These are phyloP conservation scores for Lumbricus terrestris DNA, from an alignment of 2,888 invertebrate species.

Conservation along the genomic window DNA sequence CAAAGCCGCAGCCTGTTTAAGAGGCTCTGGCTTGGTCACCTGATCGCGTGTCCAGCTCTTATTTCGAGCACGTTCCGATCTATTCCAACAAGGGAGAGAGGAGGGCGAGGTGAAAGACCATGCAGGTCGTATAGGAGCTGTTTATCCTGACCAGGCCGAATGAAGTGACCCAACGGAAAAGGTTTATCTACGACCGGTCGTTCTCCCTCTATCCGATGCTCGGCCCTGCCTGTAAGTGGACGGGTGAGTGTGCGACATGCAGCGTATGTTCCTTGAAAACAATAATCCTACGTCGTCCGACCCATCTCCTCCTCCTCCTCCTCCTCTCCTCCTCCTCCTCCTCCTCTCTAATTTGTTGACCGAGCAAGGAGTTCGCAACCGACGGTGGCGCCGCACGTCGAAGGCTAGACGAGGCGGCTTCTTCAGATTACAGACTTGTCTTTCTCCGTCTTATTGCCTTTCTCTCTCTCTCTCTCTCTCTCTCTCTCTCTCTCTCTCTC, in stretches of 20 bases:
- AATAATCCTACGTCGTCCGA: background rate
- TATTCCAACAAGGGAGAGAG: background rate
- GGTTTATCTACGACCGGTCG: background rate
- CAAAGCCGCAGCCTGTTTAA: no score
- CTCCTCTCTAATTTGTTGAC: constrained; percentile 12
- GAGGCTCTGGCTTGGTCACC: background rate
- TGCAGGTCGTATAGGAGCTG: background rate
- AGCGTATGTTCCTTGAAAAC: constrained; percentile 14
- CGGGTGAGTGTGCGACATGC: background rate
- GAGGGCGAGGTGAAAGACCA: background rate
- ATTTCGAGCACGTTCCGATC: constrained; percentile 13
- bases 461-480: background rate
- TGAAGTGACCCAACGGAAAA: background rate
- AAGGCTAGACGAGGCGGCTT: background rate
- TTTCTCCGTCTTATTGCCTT: background rate
- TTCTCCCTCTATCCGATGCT: background rate
- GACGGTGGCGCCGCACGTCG: background rate
- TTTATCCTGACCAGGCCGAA: background rate
- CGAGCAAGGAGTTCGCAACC: background rate
- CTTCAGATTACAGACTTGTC: no score
- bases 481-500: background rate
- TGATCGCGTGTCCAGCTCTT: background rate
- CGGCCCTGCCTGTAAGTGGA: background rate
- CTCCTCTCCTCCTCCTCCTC: background rate
- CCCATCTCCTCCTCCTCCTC: background rate